Evolutionary conservation across 2,113 vertebrate genomes (phyloP).

Genomic region (Lanius collurio): DNA sequence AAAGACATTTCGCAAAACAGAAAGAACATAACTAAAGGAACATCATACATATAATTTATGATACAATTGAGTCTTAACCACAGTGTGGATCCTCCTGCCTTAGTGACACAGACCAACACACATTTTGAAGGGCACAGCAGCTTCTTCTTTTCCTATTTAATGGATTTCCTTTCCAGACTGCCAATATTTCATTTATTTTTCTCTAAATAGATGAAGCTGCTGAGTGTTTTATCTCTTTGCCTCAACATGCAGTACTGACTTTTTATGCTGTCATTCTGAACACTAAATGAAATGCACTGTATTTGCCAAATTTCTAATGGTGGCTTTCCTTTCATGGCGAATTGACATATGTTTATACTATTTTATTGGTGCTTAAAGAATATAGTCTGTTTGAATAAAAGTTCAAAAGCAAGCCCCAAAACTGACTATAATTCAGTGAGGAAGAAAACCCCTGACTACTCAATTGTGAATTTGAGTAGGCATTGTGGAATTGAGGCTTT

Average conservation of each 20-base stretch:
- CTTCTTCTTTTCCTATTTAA: not conserved
- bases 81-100: not conserved
- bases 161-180: not conserved
- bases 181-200: not conserved
- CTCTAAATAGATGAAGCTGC: not conserved
- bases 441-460: not conserved
- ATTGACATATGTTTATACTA: not conserved
- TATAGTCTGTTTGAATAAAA: not conserved
- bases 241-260: not conserved
- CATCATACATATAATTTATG: not conserved
- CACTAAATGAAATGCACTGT: not conserved
- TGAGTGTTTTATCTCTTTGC: not conserved
- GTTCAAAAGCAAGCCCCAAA: not conserved
- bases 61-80: not conserved
- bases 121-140: not conserved
- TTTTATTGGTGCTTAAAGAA: not conserved
- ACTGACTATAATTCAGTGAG: not conserved
- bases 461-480: not conserved
- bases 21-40: not conserved
- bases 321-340: constrained; percentile 23
- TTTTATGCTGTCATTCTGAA: constrained; percentile 12
- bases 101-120: not conserved
- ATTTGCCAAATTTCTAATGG: constrained; percentile 29
- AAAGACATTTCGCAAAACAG: not conserved
- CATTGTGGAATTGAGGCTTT: not conserved